Evolutionary conservation across 2,113 vertebrate species (phyloP).

Genomic region (Nesogale talazaci): DNA sequence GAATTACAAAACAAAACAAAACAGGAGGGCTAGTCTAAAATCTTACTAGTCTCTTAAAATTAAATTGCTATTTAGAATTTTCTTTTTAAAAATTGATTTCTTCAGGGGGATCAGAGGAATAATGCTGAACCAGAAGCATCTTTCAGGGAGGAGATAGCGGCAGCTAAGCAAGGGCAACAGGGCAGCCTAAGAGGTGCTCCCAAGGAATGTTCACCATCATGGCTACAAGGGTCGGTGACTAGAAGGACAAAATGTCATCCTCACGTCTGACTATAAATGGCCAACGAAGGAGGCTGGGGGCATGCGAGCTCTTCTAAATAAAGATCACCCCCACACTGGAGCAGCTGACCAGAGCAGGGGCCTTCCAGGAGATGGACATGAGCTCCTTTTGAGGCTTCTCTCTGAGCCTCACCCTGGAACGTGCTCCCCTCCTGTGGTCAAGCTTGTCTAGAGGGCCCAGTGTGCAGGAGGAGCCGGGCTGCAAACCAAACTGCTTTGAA

Average conservation of each 20-base stretch:
- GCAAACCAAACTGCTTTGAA: not conserved
- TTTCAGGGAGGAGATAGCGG: not conserved
- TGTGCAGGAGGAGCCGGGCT: not conserved
- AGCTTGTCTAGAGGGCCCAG: not conserved
- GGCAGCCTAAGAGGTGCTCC: not conserved
- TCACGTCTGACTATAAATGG: slow-evolving; percentile 68
- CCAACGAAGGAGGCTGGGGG: slow-evolving; percentile 41
- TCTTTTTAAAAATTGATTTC: not conserved
- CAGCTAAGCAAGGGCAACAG: not conserved
- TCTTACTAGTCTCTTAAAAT: not conserved
- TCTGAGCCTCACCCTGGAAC: not conserved
- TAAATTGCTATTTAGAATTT: not conserved
- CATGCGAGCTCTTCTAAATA: slow-evolving; percentile 76
- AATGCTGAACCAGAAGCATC: not conserved
- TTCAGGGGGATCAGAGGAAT: not conserved
- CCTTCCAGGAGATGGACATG: not conserved
- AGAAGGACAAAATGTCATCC: slow-evolving; percentile 40
- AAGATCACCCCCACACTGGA: slow-evolving; percentile 65
- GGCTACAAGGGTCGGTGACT: not conserved
- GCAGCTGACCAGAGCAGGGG: slow-evolving; percentile 62
- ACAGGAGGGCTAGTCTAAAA: not conserved
- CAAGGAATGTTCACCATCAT: not conserved
- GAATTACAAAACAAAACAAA: not conserved
- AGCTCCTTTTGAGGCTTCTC: not conserved
- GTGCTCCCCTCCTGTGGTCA: not conserved